Conservation (phyloP, 2,797 vertebrate species). For the Spinus olivaceus region DNA sequence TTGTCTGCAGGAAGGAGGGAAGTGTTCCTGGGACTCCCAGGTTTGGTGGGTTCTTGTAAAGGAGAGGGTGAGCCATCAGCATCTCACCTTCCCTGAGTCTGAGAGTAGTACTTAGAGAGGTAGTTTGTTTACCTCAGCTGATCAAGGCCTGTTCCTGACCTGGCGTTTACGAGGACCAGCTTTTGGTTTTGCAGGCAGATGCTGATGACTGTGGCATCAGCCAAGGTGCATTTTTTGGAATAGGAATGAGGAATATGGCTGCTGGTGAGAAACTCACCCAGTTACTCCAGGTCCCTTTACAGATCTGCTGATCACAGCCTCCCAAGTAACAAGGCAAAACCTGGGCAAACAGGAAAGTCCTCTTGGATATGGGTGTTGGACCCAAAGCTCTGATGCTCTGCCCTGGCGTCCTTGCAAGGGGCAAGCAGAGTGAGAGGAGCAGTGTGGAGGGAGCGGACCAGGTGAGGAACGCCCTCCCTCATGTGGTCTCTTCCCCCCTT, state of each 20-base stretch:
- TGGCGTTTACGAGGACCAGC: background rate
- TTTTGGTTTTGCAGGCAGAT: background rate
- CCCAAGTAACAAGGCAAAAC: accelerated
- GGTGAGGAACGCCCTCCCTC: constrained; percentile 15
- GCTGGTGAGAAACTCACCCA: background rate
- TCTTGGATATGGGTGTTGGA: background rate
- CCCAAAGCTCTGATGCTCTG: background rate
- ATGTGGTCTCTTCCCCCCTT: constrained; percentile 20
- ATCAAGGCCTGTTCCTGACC: background rate
- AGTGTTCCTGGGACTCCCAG: accelerated
- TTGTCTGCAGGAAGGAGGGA: background rate
- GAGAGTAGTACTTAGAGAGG: background rate
- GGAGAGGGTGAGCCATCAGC: background rate
- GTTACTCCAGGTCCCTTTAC: background rate
- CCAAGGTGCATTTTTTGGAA: background rate
- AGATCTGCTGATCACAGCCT: accelerated
- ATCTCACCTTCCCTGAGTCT: background rate
- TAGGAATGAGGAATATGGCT: background rate
- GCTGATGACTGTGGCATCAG: background rate
- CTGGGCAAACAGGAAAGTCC: background rate
- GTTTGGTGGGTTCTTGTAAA: background rate
- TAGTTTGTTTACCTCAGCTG: background rate
- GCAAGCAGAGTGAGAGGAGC: background rate
- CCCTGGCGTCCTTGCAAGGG: background rate
- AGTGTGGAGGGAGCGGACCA: background rate